phyloP scores from a whole-genome alignment of 2,888 invertebrate species.

The Drosophila mimetica region DNA sequence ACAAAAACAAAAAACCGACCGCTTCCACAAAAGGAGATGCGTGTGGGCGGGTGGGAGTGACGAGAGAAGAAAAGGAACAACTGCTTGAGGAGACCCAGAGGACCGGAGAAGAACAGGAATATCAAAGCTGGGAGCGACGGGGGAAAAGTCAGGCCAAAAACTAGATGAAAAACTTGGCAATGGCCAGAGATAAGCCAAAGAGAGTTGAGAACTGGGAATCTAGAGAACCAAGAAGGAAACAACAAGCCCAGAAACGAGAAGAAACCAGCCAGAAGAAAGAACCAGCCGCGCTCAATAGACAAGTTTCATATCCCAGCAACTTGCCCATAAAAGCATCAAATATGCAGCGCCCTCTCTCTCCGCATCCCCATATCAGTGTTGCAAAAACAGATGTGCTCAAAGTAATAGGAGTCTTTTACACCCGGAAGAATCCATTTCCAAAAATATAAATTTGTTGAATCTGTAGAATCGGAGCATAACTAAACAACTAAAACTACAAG shows the following conservation, averaged over 20 bases:
- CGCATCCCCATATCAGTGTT: not conserved
- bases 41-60: conserved; percentile 70
- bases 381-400: conserved; percentile 24
- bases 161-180: conserved; percentile 76
- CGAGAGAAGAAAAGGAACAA: conserved; percentile 7
- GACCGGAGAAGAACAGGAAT: conserved; percentile 34
- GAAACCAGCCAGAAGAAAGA: conserved; percentile 49
- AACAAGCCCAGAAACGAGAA: conserved; percentile 33
- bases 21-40: conserved; percentile 57
- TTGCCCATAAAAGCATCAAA: conserved; percentile 36
- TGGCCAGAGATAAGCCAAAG: conserved; percentile 61
- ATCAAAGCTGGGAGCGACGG: conserved; percentile 30
- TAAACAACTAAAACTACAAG: not conserved
- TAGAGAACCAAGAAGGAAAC: conserved; percentile 5
- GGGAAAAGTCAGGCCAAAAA: conserved; percentile 44
- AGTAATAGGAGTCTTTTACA: conserved; percentile 16
- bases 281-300: conserved; percentile 56
- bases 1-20: conserved; percentile 15
- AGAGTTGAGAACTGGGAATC: not conserved
- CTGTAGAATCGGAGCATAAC: not conserved
- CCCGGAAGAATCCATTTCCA: not conserved
- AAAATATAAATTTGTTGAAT: not conserved
- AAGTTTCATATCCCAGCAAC: conserved; percentile 57
- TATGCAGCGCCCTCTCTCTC: conserved; percentile 17
- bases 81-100: not conserved